A percentile compares a stretch with the other conserved stretches of the same genome.
Conservation (phyloP, 2,113 vertebrate species). For the Eublepharis macularius region DNA sequence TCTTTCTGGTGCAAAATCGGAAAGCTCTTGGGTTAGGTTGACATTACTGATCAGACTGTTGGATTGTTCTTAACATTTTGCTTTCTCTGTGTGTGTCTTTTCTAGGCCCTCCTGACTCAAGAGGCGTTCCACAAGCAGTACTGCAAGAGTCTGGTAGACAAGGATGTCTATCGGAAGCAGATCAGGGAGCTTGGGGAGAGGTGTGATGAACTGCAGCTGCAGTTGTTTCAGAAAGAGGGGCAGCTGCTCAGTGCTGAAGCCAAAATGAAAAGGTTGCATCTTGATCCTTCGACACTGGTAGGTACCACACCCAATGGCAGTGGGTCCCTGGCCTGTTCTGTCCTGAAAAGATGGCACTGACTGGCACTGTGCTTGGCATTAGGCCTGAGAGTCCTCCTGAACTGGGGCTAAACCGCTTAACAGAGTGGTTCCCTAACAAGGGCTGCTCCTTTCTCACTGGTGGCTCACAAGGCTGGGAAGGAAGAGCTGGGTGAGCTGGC, state of each 20-base stretch:
- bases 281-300: slow-evolving; percentile 70
- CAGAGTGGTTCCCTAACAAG: too few relatives aligned
- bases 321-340: rapidly evolving
- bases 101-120: slow-evolving; percentile 77
- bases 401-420: too few relatives aligned
- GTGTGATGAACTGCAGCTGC: slow-evolving; percentile 85
- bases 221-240: slow-evolving; percentile 83
- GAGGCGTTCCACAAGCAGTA: slow-evolving; percentile 83
- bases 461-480: too few relatives aligned
- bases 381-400: background rate
- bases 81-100: rapidly evolving
- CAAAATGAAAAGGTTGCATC: slow-evolving; percentile 73
- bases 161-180: slow-evolving; percentile 85
- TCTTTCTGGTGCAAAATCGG: too few relatives aligned
- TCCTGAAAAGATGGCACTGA: background rate
- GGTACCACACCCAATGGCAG: background rate
- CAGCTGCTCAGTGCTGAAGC: slow-evolving; percentile 79
- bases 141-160: slow-evolving; percentile 82
- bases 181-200: slow-evolving; percentile 83
- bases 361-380: background rate
- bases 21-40: too few relatives aligned
- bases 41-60: rapidly evolving
- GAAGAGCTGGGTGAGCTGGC: too few relatives aligned
- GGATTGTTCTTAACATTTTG: background rate
- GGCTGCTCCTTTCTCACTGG: too few relatives aligned